Evolutionary conservation across 2,888 invertebrate species (phyloP), one percentile per base, ranked within the genome.

Genomic region (Caenorhabditis afra): DNA sequence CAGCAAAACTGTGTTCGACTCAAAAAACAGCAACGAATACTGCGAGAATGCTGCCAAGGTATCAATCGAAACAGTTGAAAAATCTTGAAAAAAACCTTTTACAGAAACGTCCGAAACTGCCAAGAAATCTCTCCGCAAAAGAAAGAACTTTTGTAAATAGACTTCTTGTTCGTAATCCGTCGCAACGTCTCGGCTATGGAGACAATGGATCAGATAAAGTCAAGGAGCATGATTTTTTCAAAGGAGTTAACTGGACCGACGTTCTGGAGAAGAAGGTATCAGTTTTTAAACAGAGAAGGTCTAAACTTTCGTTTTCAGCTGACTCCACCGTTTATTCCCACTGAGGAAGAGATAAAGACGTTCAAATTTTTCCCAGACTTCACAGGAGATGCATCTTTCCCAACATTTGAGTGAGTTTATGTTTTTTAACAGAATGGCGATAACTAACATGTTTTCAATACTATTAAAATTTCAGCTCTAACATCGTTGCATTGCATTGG

Each of bases 61-160:
- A n/a, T n/a, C n/a, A 14, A 16, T 47, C 10, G 4, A 45, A 45
- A 11, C 7, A 7, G 12, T n/a, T 22, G 20, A 10, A 3, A n/a
- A 2, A 14, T 1, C 1, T 37, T 29, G 11, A n/a, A n/a, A 41
- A 1, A 12, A 3, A 5, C n/a, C n/a, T 45, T 66, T 22, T 29
- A 7, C 29, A 59, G 59, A 73, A 64, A 12, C 73, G 73, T 10
- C 58, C 73, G 14, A 57, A 44, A 11, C 10, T 73, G 0, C 73
- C 73, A 29, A 49, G 39, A n/a, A 23, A n/a, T 11, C 12, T 73
- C 10, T 29, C 47, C 0, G 11, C 50, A 7, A 12, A 29, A 0
- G 73, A 73, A 16, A 47, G 73, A 41, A 41, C 20, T 10, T 73
- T 73, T 29, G 57, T 73, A 3, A 64, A 57, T 11, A 49, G 49